Percentiles rank a stretch among this genome's conserved stretches.
Evolutionary conservation across 2,888 invertebrate genomes (phyloP).

Genomic region (Agrilus mali): DNA sequence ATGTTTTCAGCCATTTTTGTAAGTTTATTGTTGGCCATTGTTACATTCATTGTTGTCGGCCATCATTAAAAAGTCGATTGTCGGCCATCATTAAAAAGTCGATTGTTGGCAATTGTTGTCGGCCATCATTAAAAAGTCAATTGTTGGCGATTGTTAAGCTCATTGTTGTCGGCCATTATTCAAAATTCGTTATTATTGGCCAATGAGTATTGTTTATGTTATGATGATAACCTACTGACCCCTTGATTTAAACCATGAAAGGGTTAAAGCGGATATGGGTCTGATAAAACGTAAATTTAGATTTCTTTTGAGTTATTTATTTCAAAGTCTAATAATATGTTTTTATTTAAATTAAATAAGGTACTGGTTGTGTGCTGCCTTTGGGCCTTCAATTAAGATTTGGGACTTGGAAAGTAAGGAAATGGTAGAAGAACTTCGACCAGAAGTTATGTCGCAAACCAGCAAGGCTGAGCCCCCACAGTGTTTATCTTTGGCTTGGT

Average conservation of each 20-base stretch:
- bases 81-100: too few relatives aligned
- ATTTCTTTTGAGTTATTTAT: not conserved
- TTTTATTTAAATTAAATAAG: slow-evolving; percentile 16
- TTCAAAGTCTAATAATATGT: not conserved
- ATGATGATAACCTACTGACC: slow-evolving; percentile 16
- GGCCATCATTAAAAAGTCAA: too few relatives aligned
- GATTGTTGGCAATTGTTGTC: too few relatives aligned
- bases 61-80: too few relatives aligned
- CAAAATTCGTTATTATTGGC: too few relatives aligned
- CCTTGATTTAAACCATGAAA: slow-evolving; percentile 29
- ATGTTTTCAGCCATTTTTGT: too few relatives aligned
- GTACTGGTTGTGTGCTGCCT: slow-evolving; percentile 99
- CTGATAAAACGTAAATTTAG: slow-evolving; percentile 20
- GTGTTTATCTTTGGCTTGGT: slow-evolving; percentile 97
- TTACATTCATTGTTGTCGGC: not conserved
- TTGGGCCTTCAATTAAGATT: slow-evolving; percentile 95
- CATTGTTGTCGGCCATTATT: too few relatives aligned
- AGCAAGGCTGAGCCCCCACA: slow-evolving; percentile 87
- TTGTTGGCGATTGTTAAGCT: too few relatives aligned
- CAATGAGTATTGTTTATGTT: not conserved
- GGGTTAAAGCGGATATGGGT: slow-evolving; percentile 34
- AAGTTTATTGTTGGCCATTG: too few relatives aligned
- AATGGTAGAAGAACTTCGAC: slow-evolving; percentile 95
- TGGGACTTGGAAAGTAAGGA: slow-evolving; percentile 99
- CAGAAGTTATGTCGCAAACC: slow-evolving; percentile 76